Base-by-base conservation (phyloP, 2,797 vertebrate species). In the Mormyrops boulengeri region DNA sequence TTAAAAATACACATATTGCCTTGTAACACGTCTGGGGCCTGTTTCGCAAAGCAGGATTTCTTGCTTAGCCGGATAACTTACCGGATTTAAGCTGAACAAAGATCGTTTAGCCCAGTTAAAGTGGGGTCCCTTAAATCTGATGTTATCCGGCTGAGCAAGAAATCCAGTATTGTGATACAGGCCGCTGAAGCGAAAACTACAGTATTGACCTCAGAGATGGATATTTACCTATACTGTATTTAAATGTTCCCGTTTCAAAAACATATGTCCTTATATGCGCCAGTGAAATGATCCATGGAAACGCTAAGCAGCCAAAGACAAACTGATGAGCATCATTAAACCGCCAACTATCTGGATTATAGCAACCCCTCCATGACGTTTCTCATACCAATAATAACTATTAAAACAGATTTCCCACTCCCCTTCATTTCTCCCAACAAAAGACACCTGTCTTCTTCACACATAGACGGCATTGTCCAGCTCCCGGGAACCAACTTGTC, bases 401-500 rank as follows among this genome's bases (percentile, higher is more conserved):
- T 69, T 50, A 66, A 66, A 88, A 66, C 38, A 50, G 38, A n/a
- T 49, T 50, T 26, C n/a, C 44, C 57, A 22, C 55, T 88, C 87
- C 87, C n/a, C 87, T 47, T 49, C 87, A 88, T 88, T 88, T 66
- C 47, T 52, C 14, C 87, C 73, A 41, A 90, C 87, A 89, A 90
- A 82, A 87, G 85, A 89, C 89, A 92, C 91, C 90, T 93, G 90
- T 90, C 60, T 89, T 90, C 50, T 77, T 44, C 17, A 41, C 73
- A 92, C 91, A 92, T 86, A 89, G 90, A 77, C 69, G 5, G 34
- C 89, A 89, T 91, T 93, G 92, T 92, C 89, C 69, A 57, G 22
- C 73, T 55, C 77, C 53, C 52, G 62, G 38, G 52, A 82, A 53
- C 47, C 89, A 84, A 88, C 80, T 73, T 88, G 57, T 88, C 87